Percentiles rank a stretch among this genome's conserved stretches.
Evolutionary conservation across 2,113 vertebrate genomes (phyloP).

Genomic region (Furnarius figulus): DNA sequence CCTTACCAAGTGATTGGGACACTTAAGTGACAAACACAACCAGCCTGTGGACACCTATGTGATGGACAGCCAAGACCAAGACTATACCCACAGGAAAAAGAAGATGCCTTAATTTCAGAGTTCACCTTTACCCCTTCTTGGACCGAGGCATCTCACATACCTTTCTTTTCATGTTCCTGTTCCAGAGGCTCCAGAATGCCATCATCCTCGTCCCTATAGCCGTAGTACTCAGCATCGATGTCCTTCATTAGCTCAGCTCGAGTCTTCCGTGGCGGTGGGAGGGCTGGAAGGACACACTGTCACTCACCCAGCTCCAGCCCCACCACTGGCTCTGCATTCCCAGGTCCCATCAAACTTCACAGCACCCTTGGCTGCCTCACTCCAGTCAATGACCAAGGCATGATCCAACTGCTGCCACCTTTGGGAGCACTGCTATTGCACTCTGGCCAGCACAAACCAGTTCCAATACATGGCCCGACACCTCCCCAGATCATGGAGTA

Average conservation of each 20-base stretch:
- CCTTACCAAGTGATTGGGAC: neutral
- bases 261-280: constrained; percentile 88
- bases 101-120: neutral
- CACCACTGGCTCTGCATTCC: neutral
- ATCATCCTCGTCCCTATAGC: constrained; percentile 95
- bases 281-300: constrained; percentile 69
- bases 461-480: fast-evolving
- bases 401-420: neutral
- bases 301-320: neutral
- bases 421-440: neutral
- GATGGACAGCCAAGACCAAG: neutral
- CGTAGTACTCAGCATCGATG: constrained; percentile 95
- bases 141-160: constrained; percentile 55
- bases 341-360: neutral
- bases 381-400: neutral
- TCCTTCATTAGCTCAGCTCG: constrained; percentile 96
- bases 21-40: neutral
- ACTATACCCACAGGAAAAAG: fast-evolving
- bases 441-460: neutral
- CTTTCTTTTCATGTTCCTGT: constrained; percentile 87
- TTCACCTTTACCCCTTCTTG: neutral
- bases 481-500: neutral
- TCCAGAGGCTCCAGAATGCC: constrained; percentile 92
- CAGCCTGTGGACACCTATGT: neutral
- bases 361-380: neutral